Conservation (phyloP, 2,797 vertebrate species). For the Lepilemur septentrionalis region DNA sequence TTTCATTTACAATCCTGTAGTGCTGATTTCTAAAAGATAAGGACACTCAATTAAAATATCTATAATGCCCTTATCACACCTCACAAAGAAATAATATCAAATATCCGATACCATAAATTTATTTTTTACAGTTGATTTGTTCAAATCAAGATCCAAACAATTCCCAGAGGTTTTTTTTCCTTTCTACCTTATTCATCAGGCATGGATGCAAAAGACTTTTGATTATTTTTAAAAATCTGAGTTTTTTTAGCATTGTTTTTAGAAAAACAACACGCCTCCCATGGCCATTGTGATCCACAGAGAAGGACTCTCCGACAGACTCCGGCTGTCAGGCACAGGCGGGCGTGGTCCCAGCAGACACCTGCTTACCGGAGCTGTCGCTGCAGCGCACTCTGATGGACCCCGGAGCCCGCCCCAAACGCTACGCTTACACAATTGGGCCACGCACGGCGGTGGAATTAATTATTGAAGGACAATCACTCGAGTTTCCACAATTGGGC, state of each 20-base stretch:
- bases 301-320: rapidly evolving
- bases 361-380: not conserved
- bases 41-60: not conserved
- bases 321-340: too few relatives aligned
- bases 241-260: not conserved
- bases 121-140: not conserved
- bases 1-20: rapidly evolving
- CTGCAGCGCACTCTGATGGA: not conserved
- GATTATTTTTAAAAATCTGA: not conserved
- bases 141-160: not conserved
- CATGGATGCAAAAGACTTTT: rapidly evolving
- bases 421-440: not conserved
- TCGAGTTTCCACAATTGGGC: not conserved
- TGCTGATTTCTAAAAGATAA: not conserved
- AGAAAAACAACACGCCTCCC: not conserved
- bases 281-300: rapidly evolving
- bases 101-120: not conserved
- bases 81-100: not conserved
- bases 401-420: rapidly evolving
- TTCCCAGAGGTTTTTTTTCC: not conserved
- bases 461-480: not conserved
- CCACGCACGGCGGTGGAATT: rapidly evolving
- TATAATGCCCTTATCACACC: not conserved
- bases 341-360: rapidly evolving
- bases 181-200: not conserved